phyloP scores from a whole-genome alignment of 2,888 invertebrate species.

The Cetonia aurata region DNA sequence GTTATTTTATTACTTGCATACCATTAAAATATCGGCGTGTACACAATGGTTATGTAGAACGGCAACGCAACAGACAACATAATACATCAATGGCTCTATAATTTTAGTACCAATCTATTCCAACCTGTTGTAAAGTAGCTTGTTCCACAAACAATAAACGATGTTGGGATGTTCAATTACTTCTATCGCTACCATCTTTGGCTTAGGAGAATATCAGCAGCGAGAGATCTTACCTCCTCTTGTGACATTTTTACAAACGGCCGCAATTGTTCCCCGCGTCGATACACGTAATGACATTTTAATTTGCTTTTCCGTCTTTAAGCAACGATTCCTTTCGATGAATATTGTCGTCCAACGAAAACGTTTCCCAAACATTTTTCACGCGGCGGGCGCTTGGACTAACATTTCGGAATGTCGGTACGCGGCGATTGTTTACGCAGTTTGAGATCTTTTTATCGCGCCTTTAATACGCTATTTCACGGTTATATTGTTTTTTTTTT shows the following conservation, averaged over 20 bases:
- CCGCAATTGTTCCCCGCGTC: too few species aligned
- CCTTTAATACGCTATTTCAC: slow-evolving; percentile 42
- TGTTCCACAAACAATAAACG: slow-evolving; percentile 27
- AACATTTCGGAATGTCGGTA: too few species aligned
- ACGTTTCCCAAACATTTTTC: not conserved
- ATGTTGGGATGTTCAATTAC: slow-evolving; percentile 24
- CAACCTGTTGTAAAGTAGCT: slow-evolving; percentile 9
- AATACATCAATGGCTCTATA: slow-evolving; percentile 17
- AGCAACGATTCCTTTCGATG: too few species aligned
- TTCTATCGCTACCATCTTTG: slow-evolving; percentile 17
- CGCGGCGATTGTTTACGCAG: slow-evolving; percentile 24
- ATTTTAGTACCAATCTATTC: slow-evolving; percentile 23
- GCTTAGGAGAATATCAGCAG: slow-evolving; percentile 8
- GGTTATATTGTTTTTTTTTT: slow-evolving; percentile 43
- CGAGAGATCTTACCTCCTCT: not conserved
- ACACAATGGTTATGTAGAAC: slow-evolving; percentile 10
- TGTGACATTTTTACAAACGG: too few species aligned
- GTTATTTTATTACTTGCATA: too few species aligned
- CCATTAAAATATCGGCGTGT: too few species aligned
- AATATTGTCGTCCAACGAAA: too few species aligned
- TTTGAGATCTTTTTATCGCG: slow-evolving; percentile 18
- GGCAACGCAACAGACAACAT: slow-evolving; percentile 7
- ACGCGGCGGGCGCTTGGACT: not conserved
- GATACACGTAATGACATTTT: too few species aligned
- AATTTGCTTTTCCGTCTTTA: too few species aligned